Percentiles rank a stretch among this genome's conserved stretches.
Evolutionary conservation across 2,888 invertebrate species (phyloP).

Genomic region (Rhingia campestris): DNA sequence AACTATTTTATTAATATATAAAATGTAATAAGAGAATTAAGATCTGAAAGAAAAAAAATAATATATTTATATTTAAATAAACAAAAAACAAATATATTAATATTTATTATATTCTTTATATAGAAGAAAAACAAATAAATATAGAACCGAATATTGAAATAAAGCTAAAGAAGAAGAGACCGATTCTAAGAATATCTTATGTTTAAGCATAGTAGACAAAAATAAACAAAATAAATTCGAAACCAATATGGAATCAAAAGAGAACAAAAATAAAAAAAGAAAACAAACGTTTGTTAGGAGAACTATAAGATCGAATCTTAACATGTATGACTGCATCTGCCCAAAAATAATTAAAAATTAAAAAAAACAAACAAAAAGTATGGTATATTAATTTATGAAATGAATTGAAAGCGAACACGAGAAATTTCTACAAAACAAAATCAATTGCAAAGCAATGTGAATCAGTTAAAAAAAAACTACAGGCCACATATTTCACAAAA

Average conservation of each 20-base stretch:
- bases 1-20: slow-evolving; percentile 74
- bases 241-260: slow-evolving; percentile 50
- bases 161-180: slow-evolving; percentile 27
- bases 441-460: slow-evolving; percentile 33
- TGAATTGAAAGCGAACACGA: slow-evolving; percentile 35
- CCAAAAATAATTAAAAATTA: slow-evolving; percentile 71
- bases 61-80: slow-evolving; percentile 70
- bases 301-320: slow-evolving; percentile 76
- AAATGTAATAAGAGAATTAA: slow-evolving; percentile 74
- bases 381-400: slow-evolving; percentile 61
- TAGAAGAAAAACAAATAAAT: slow-evolving; percentile 45
- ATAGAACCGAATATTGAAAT: slow-evolving; percentile 50
- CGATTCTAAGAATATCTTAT: slow-evolving; percentile 56
- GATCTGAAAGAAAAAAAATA: slow-evolving; percentile 69
- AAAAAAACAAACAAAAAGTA: slow-evolving; percentile 46
- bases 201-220: slow-evolving; percentile 61
- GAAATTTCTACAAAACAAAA: slow-evolving; percentile 20
- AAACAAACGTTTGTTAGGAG: slow-evolving; percentile 68
- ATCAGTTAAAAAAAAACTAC: slow-evolving; percentile 33
- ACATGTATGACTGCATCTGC: slow-evolving; percentile 77
- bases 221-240: slow-evolving; percentile 49
- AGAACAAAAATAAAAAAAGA: slow-evolving; percentile 51
- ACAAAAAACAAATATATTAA: slow-evolving; percentile 65
- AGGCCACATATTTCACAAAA: slow-evolving; percentile 69
- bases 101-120: slow-evolving; percentile 74